Conservation (phyloP, 1,140 invertebrate genomes). For the Pemphigus obesinymphae region DNA sequence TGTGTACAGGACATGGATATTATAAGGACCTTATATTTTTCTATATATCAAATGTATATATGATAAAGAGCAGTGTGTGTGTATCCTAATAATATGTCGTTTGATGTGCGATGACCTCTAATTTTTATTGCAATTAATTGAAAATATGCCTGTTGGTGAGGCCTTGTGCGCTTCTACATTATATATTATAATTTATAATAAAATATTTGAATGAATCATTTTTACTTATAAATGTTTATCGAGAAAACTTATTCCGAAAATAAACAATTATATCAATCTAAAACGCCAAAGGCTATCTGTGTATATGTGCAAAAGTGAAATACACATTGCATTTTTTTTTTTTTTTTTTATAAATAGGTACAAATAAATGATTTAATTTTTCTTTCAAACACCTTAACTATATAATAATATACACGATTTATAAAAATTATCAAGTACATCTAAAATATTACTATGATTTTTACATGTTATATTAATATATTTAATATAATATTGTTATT, state of each 20-base stretch:
- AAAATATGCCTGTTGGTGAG: not conserved
- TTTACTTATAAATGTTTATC: not conserved
- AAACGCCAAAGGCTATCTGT: not conserved
- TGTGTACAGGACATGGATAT: not conserved
- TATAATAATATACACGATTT: too few species aligned
- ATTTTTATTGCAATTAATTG: slow-evolving; percentile 32
- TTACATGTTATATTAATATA: too few species aligned
- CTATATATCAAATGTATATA: not conserved
- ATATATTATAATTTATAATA: too few species aligned
- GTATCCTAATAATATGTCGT: not conserved
- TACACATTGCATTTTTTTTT: too few species aligned
- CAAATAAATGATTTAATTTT: too few species aligned
- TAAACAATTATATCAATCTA: not conserved
- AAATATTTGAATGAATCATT: not conserved
- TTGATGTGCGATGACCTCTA: slow-evolving; percentile 17
- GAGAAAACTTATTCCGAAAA: not conserved
- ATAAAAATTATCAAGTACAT: too few species aligned
- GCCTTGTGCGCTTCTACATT: not conserved
- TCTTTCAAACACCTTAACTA: too few species aligned
- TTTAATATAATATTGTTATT: too few species aligned
- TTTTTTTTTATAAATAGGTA: too few species aligned
- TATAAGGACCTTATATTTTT: not conserved
- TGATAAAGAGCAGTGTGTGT: not conserved
- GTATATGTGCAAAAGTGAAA: too few species aligned
- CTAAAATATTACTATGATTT: too few species aligned